These are phyloP conservation scores for Erythrocebus patas DNA, from an alignment of 2,113 vertebrate species.

Conservation along the genomic window DNA sequence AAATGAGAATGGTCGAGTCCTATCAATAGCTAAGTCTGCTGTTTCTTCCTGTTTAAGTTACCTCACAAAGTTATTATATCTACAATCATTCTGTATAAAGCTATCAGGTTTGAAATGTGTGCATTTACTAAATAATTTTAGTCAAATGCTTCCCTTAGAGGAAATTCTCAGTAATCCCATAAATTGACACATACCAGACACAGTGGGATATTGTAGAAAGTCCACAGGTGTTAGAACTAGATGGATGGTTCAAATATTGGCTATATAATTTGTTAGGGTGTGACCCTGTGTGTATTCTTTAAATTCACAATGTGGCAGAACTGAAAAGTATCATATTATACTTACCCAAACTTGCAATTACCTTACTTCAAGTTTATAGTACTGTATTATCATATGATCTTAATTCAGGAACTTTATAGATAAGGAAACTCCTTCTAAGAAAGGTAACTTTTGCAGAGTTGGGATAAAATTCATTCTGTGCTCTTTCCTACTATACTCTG, in stretches of 20 bases:
- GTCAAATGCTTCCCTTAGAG: neutral
- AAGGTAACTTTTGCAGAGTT: neutral
- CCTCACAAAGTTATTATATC: neutral
- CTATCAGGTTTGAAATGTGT: neutral
- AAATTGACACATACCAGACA: neutral
- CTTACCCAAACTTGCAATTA: neutral
- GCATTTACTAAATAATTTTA: neutral
- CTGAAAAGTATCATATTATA: neutral
- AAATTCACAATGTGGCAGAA: neutral
- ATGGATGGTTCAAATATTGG: neutral
- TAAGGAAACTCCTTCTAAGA: neutral
- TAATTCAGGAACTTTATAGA: neutral
- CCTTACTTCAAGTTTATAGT: neutral
- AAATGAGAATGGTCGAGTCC: neutral
- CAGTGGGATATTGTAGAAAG: neutral
- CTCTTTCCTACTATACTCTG: neutral
- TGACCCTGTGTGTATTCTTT: neutral
- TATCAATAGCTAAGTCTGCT: neutral
- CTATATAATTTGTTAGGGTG: neutral
- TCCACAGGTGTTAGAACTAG: neutral
- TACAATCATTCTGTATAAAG: slow-evolving; percentile 10
- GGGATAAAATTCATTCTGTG: neutral
- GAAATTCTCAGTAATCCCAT: neutral
- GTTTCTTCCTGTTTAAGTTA: neutral
- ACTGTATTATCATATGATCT: neutral